Evolutionary conservation across 2,888 invertebrate genomes (phyloP).

Genomic region (Lepidonotus clava): DNA sequence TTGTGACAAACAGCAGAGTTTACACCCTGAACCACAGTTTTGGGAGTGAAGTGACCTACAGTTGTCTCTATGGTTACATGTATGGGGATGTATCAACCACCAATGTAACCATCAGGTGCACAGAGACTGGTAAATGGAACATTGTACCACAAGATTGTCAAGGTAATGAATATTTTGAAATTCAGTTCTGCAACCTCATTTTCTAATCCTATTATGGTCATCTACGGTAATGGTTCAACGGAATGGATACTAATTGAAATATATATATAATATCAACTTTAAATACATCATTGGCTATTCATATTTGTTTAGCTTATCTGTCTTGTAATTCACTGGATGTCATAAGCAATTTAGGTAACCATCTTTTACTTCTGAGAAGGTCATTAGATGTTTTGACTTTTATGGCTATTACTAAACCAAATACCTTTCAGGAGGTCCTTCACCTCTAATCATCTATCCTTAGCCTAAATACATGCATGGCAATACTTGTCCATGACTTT

Average conservation of each 20-base stretch:
- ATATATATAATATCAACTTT: background rate
- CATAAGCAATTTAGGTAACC: too few species aligned
- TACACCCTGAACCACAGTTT: background rate
- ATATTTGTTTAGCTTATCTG: background rate
- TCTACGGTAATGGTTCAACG: background rate
- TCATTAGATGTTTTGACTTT: too few species aligned
- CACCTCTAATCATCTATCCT: too few species aligned
- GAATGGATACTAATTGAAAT: background rate
- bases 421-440: too few species aligned
- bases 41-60: background rate
- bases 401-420: too few species aligned
- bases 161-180: background rate
- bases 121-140: background rate
- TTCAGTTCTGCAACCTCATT: too few species aligned
- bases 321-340: too few species aligned
- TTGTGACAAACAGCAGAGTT: background rate
- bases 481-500: too few species aligned
- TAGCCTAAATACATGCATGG: too few species aligned
- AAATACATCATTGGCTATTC: background rate
- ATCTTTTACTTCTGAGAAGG: too few species aligned
- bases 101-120: constrained; percentile 13
- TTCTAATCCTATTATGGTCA: too few species aligned
- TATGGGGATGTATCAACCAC: background rate
- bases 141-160: background rate
- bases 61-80: constrained; percentile 38